These are phyloP conservation scores for Sipunculus nudus DNA, from an alignment of 2,888 invertebrate species.

Conservation along the genomic window DNA sequence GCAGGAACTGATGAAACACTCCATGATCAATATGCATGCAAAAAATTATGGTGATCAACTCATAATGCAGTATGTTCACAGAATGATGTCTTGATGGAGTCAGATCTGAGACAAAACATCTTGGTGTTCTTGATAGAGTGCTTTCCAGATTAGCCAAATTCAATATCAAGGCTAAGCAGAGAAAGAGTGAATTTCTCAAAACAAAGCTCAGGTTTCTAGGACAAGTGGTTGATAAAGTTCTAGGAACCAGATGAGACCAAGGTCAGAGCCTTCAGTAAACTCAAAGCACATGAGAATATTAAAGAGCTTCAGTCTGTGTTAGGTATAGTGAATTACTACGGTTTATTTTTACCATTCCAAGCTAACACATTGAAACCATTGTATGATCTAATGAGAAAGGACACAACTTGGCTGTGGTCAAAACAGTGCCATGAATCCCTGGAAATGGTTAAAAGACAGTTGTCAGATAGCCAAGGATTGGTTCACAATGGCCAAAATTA, in stretches of 20 bases:
- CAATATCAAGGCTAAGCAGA: not conserved
- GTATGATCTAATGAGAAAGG: not conserved
- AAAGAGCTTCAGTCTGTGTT: not conserved
- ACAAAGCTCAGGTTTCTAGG: not conserved
- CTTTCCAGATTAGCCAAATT: not conserved
- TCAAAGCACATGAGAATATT: not conserved
- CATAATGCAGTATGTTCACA: not conserved
- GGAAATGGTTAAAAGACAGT: not conserved
- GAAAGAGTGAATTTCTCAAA: not conserved
- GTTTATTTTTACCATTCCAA: not conserved
- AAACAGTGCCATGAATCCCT: not conserved
- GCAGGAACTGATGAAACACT: too few relatives aligned
- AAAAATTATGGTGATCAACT: too few relatives aligned
- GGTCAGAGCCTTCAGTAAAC: too few relatives aligned
- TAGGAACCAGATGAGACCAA: not conserved
- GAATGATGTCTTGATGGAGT: slow-evolving; percentile 1
- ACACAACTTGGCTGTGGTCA: not conserved
- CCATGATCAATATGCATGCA: too few relatives aligned
- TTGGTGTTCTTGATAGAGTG: too few relatives aligned
- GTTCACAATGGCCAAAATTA: too few relatives aligned
- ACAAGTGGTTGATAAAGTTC: not conserved
- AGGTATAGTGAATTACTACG: not conserved
- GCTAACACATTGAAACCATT: not conserved
- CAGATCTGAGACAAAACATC: too few relatives aligned
- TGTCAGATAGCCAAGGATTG: too few relatives aligned